Base-by-base conservation (phyloP, 2,797 vertebrate species). In the Lagocephalus sceleratus region DNA sequence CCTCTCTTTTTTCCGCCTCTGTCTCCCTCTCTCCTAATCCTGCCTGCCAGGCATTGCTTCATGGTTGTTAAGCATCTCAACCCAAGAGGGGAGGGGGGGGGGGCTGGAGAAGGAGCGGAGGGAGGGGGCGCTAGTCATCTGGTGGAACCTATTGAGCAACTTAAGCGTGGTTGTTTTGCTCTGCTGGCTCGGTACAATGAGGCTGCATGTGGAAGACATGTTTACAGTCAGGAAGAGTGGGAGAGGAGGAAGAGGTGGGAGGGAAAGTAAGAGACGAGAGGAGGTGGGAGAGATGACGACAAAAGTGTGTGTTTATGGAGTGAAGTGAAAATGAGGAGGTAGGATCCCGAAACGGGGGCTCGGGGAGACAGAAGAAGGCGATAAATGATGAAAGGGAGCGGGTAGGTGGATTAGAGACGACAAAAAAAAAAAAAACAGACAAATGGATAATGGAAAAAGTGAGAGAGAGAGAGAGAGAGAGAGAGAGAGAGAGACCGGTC, bases 61-160 rank as follows among this genome's bases (percentile, higher is more conserved):
- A 85, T 86, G 85, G 76, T 76, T 88, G 84, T 88, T 87, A 88
- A 84, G 83, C 83, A 87, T 89, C 79, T 83, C 84, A 81, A 81
- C 74, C 66, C 64, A 26, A 79, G 76, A 71, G 73, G 51, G 57
- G 44, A 15, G 19, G 17, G 2, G 20, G 26, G 20, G 22, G 21
- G 16, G 45, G 15, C 22, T 14, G 22, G 38, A 16, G 29, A 32
- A 54, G 56, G 47, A 44, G 49, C 55, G 63, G 67, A 51, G 55
- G 44, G 55, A 65, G 68, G 68, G 57, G 75, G 64, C 25, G n/a
- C 69, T 71, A 75, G 74, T 83, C 76, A 80, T 83, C 75, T 77
- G 75, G 66, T 69, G 51, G 79, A 79, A 71, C 68, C 76, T 81
- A 84, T 86, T 85, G 76, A 78, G 72, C 79, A 85, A 85, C 76